Percentiles rank a stretch among this genome's conserved stretches.
Evolutionary conservation across 2,797 vertebrate genomes (phyloP).

Genomic region (Acanthurus lineatus): DNA sequence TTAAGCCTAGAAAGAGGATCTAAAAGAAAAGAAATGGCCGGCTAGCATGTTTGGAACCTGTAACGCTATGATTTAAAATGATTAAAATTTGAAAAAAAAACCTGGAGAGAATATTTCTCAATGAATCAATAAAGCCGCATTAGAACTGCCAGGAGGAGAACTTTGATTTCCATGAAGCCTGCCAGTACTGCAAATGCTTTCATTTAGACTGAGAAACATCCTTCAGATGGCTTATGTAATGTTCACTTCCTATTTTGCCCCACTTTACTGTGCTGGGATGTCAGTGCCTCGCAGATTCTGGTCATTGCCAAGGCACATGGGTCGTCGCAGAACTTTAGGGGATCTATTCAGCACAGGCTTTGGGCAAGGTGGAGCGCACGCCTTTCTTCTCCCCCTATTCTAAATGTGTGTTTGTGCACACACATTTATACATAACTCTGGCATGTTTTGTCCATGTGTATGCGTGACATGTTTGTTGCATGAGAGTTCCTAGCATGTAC

Average conservation of each 20-base stretch:
- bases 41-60: neutral
- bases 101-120: neutral
- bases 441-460: constrained; percentile 49
- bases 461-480: constrained; percentile 58
- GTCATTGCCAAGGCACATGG: constrained; percentile 95
- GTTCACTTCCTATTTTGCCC: constrained; percentile 88
- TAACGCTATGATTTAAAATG: neutral
- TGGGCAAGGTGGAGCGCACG: constrained; percentile 95
- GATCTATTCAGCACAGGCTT: constrained; percentile 96
- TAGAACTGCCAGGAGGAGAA: neutral
- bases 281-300: constrained; percentile 96
- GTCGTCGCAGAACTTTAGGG: constrained; percentile 96
- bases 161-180: neutral
- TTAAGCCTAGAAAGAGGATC: constrained; percentile 3
- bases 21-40: neutral
- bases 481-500: constrained; percentile 61
- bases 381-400: constrained; percentile 74
- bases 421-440: constrained; percentile 10
- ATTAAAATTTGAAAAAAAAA: neutral
- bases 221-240: constrained; percentile 61
- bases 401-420: constrained; percentile 50
- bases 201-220: constrained; percentile 49
- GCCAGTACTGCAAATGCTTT: constrained; percentile 22
- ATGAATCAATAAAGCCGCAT: neutral
- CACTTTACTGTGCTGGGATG: constrained; percentile 83